Conservation (phyloP, 2,113 vertebrate genomes). For the Aramus guarauna region DNA sequence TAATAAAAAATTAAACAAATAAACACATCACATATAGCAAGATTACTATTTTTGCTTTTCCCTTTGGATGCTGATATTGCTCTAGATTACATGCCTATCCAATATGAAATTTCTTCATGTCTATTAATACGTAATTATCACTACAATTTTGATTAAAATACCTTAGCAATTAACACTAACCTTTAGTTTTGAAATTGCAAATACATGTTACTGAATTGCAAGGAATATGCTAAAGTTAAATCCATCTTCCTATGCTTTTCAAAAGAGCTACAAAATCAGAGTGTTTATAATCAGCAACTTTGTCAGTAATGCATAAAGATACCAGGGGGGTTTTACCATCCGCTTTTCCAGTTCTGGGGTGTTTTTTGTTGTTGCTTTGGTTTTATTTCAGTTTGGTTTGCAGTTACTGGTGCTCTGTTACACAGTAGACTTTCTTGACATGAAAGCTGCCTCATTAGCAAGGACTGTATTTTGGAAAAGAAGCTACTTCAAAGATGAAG, state of each 20-base stretch:
- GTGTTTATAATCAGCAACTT: background rate
- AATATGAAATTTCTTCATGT: background rate
- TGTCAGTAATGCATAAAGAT: background rate
- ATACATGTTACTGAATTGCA: background rate
- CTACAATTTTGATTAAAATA: background rate
- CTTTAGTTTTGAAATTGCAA: background rate
- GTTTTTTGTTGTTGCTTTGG: conserved; percentile 9
- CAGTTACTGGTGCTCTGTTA: background rate
- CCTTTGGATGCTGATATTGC: background rate
- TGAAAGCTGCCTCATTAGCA: conserved; percentile 61
- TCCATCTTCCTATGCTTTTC: background rate
- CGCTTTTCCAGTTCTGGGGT: background rate
- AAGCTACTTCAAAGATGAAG: conserved; percentile 52
- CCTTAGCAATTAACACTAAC: background rate
- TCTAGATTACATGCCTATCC: background rate
- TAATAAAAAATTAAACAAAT: conserved; percentile 17
- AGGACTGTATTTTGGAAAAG: conserved; percentile 4
- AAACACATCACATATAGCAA: background rate
- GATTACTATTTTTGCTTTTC: conserved; percentile 15
- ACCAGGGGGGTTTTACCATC: background rate
- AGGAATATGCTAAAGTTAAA: background rate
- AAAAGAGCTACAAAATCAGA: background rate
- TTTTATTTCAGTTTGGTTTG: conserved; percentile 28
- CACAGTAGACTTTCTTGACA: conserved; percentile 15
- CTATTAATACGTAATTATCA: background rate